Evolutionary conservation across 2,888 invertebrate species (phyloP), one percentile per base, ranked within the genome.

Genomic region (Drosophila peninsularis): DNA sequence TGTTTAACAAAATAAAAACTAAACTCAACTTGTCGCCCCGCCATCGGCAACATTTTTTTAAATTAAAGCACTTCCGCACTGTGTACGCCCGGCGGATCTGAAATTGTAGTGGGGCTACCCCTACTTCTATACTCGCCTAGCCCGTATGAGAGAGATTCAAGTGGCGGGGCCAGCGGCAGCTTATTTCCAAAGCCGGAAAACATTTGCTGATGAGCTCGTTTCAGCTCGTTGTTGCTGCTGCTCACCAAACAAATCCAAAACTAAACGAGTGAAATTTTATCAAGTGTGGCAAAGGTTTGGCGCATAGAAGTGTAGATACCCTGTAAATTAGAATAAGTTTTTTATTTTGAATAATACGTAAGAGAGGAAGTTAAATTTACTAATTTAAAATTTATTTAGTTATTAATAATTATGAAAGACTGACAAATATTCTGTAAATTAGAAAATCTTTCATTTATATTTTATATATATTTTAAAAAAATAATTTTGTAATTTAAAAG

Each of bases 31-130:
- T 21, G 71, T 65, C 47, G 67, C 45, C 53, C 42, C 53, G 71
- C 63, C 69, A 71, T 62, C 57, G 70, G 65, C 66, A 44, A 56
- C 65, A 65, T 77, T 74, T 65, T 79, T 77, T 50, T 50, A 75
- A 79, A 79, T 80, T 79, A 79, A 79, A 79, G 77, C 71, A 65
- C 47, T 79, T 79, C 78, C 78, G 80, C 75, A 63, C 69, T 80
- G 68, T 68, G 52, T 56, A 56, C 37, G 56, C 36, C 58, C 53
- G 52, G 37, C 63, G 64, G 63, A 75, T 75, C 47, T 21, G 34
- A 61, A 63, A 45, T 66, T 64, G 34, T 14, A 56, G 49, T 41
- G 62, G 66, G 36, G 39, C 37, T 21, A 56, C 41, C 54, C 41
- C 54, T 32, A 56, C 60, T 65, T 61, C 57, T 60, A 50, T 53